Base-by-base conservation (phyloP, 2,797 vertebrate species). In the Hydrolagus colliei region DNA sequence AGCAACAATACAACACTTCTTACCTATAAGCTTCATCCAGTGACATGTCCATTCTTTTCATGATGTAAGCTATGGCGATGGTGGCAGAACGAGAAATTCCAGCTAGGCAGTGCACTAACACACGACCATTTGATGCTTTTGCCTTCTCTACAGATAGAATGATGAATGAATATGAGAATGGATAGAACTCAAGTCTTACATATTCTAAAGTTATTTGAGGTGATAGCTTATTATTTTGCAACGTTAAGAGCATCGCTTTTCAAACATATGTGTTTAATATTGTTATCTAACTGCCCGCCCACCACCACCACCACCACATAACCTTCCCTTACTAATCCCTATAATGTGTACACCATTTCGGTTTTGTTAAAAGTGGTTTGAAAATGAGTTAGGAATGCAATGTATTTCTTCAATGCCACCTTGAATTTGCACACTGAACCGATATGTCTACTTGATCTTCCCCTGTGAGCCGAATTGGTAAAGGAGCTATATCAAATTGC, bases 31-130 rank as follows among this genome's bases (percentile, higher is more conserved):
- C 98, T 92, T 99, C 98, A 22, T 99, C 98, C 88, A 98, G 88
- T 1, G 96, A 95, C 97, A 99, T 95, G 88, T 97, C 96, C 97
- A 97, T 98, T 91, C 97, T 96, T 93, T 97, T 98, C 98, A 99
- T 99, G 91, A 99, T 98, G 90, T 99, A 99, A 5, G 97, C 98
- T 12, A 99, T 98, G 75, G 97, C 98, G 12, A 99, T 98, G 68
- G 98, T 99, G 88, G 98, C 98, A 0, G 97, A 99, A 85, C 97
- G 95, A 0, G 98, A 99, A 88, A 99, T 98, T 20, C 98, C 98
- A 0, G 97, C 98, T 86, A 99, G 90, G n/a, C 98, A 99, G 93
- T 99, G 98, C n/a, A 99, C 96, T 59, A 99, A 89, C 86, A 99
- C 98, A 0, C 91, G 91, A 2, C 95, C 93, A 1, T 99, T 96